A percentile compares a stretch with the other conserved stretches of the same genome.
These are phyloP conservation scores for Serinus canaria DNA, from an alignment of 2,113 vertebrate species.

Conservation along the genomic window DNA sequence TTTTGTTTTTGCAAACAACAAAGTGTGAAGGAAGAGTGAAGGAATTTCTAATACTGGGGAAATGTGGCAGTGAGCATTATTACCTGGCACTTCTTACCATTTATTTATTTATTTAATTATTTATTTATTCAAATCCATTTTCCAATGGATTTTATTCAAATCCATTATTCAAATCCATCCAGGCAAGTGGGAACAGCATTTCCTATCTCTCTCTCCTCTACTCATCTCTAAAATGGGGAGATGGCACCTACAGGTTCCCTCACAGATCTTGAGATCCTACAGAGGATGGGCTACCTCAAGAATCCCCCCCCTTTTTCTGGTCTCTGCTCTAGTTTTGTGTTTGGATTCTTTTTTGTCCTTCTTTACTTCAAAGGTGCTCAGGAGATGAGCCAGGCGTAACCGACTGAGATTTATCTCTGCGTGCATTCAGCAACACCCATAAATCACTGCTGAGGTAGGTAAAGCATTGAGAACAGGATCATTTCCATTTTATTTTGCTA, in stretches of 20 bases:
- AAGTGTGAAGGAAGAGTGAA: background rate
- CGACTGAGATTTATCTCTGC: background rate
- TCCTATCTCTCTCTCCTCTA: background rate
- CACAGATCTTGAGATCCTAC: background rate
- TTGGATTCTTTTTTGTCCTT: background rate
- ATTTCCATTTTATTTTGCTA: slow-evolving; percentile 1
- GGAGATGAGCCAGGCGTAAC: background rate
- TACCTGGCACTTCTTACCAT: background rate
- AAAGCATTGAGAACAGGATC: background rate
- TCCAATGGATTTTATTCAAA: background rate
- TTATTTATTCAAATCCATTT: background rate
- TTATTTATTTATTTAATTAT: background rate
- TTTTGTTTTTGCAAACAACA: background rate
- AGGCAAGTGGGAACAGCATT: background rate
- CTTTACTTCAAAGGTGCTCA: background rate
- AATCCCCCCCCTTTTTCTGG: background rate
- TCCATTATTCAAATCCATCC: background rate
- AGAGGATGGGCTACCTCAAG: background rate
- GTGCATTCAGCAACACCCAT: background rate
- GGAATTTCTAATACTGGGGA: background rate
- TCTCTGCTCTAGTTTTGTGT: background rate
- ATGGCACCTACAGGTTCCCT: background rate
- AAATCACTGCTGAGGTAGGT: background rate
- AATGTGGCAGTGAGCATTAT: background rate
- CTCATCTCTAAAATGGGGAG: background rate